Conservation (phyloP, 2,113 vertebrate genomes). For the Microtus richardsoni region DNA sequence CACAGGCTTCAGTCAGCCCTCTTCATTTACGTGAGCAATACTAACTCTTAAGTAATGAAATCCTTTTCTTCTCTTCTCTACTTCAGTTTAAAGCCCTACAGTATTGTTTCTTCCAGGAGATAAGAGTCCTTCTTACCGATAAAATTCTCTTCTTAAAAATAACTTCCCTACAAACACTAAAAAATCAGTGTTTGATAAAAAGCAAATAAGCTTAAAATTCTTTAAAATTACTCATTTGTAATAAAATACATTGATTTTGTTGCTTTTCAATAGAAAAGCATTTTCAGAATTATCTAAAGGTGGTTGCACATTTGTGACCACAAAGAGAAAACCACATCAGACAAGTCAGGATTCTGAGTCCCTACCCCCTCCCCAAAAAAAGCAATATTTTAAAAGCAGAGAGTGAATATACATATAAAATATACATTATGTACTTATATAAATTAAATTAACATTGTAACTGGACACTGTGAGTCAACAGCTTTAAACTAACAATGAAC, state of each 20-base stretch:
- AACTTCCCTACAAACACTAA: neutral
- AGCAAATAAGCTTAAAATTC: neutral
- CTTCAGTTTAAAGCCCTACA: neutral
- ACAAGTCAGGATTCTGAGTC: neutral
- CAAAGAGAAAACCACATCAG: conserved; percentile 18
- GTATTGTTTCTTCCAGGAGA: neutral
- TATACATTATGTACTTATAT: conserved; percentile 50
- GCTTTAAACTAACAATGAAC: conserved; percentile 73
- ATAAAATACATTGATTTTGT: conserved; percentile 49
- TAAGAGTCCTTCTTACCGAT: neutral
- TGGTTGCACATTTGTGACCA: neutral
- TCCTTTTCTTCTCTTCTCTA: neutral
- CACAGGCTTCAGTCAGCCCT: neutral
- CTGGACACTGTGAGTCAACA: conserved; percentile 66
- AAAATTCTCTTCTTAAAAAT: conserved; percentile 21
- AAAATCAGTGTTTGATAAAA: neutral
- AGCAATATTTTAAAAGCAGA: conserved; percentile 56
- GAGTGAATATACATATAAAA: conserved; percentile 51
- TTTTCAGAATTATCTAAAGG: conserved; percentile 20
- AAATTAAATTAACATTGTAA: conserved; percentile 70
- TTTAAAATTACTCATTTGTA: conserved; percentile 39
- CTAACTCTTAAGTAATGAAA: neutral
- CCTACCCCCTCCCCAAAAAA: neutral
- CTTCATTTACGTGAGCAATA: neutral
- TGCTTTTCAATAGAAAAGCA: conserved; percentile 49